A percentile compares a stretch with the other conserved stretches of the same genome.
These are phyloP conservation scores for Sitta europaea DNA, from an alignment of 2,113 vertebrate genomes.

Conservation along the genomic window DNA sequence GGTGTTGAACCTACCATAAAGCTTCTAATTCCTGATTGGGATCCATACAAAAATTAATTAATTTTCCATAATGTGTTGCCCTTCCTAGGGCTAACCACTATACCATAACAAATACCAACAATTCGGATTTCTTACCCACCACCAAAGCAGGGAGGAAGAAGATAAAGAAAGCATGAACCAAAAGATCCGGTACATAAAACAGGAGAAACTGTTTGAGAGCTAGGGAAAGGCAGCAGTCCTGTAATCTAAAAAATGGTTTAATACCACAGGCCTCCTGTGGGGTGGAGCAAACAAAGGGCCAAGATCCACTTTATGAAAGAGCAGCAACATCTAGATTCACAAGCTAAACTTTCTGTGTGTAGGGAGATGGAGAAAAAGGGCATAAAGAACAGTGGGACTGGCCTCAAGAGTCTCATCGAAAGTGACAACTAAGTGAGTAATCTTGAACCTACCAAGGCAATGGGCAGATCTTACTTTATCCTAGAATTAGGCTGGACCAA, in stretches of 20 bases:
- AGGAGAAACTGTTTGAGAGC: neutral
- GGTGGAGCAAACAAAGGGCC: neutral
- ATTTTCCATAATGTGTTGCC: neutral
- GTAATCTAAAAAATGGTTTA: neutral
- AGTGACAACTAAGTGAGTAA: neutral
- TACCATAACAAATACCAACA: neutral
- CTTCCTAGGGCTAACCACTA: neutral
- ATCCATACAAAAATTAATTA: neutral
- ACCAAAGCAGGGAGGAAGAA: neutral
- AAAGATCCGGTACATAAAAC: neutral
- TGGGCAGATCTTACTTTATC: neutral
- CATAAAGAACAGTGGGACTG: neutral
- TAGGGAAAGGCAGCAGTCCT: neutral
- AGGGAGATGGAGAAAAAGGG: neutral
- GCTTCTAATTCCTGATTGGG: neutral
- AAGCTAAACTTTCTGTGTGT: neutral
- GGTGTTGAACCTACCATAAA: neutral
- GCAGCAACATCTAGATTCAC: neutral
- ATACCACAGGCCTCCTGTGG: neutral
- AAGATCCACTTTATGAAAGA: neutral
- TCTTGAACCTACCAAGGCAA: neutral
- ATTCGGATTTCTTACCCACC: neutral
- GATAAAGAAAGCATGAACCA: neutral
- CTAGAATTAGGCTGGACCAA: neutral
- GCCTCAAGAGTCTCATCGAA: neutral